Base-by-base conservation (phyloP, 2,888 invertebrate species). In the Choristoneura rosaceana region DNA sequence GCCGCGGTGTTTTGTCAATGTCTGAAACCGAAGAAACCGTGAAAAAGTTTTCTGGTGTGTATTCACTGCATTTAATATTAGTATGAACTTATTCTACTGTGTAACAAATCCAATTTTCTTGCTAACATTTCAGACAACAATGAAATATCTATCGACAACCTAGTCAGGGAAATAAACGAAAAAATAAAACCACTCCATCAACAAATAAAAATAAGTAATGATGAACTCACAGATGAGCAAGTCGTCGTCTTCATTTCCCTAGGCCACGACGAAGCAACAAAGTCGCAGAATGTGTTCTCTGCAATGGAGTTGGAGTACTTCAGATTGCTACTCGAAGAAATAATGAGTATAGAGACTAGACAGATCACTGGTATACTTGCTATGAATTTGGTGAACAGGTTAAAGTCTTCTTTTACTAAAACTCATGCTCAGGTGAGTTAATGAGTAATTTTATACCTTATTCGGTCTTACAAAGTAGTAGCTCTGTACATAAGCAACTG, bases 221-320 rank as follows among this genome's bases (percentile, higher is more conserved):
- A 94, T 81, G 93, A 93, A 74, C 75, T 88, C 0, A 90, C 90
- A 0, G 78, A 88, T 74, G 90, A 93, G 68, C 85, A 90, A 80
- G 86, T 90, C 0, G 70, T 92, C 2, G 81, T 94, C 25, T 93
- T 92, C 73, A 71, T 93, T 3, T 90, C 89, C 1, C 81, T 90
- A 2, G 90, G 88, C 0, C 85, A 83, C 78, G 93, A 93, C 79
- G 89, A 88, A 65, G 87, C 90, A 4, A 87, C 92, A 0, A 92
- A 91, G 78, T 81, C 91, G 0, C 93, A 94, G 73, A 90, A 88
- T 74, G 62, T 92, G 7, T 94, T 93, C 76, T 82, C 86, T 2
- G 80, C 86, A 0, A 84, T 80, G 3, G 91, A 93, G 73, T 75
- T 93, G n/a, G 91, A 93, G 71, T 93, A 87, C 74, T 94, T 92